Base-by-base conservation (phyloP, 2,113 vertebrate species). In the Myotis yumanensis region DNA sequence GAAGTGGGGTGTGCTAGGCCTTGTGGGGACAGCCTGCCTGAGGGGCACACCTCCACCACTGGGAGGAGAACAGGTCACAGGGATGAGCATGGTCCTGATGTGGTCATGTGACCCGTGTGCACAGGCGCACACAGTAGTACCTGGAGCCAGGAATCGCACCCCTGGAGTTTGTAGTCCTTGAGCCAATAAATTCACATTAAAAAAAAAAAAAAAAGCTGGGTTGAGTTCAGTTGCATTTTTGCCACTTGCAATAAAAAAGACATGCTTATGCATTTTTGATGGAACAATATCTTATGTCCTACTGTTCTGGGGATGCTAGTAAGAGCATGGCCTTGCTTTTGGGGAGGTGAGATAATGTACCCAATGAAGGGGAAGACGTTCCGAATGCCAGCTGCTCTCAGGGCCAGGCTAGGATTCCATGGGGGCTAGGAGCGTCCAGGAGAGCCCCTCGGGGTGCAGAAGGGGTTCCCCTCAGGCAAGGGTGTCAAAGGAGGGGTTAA, bases 361-460 rank as follows among this genome's bases (percentile, higher is more conserved):
- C 43, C 46, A 18, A 1, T 22, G 28, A 14, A 18, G 7, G 0
- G 23, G 10, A 88, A 48, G 37, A 35, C 10, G 8, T 18, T 22
- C 1, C 0, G 1, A 66, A 40, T n/a, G 62, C 1, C 52, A 64
- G 54, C 14, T 14, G 48, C 32, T 23, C 11, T 66, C 30, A 1
- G 18, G 54, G 43, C 3, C 0, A 9, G 28, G 23, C 23, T 37
- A 5, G 28, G 5, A 40, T 17, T 8, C 9, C 46, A 30, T 25
- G 4, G 0, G 40, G 22, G 5, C 59, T 40, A 1, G 2, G 66
- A 32, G 30, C 0, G 3, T 0, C n/a, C 3, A 25, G 3, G 23
- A 8, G 1, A 14, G 28, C 23, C 54, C 15, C 0, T 30, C 35
- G 1, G 20, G 48, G 22, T 48, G 3, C 4, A 37, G 14, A 37